phyloP scores from a whole-genome alignment of 1,140 invertebrate genomes.

The Subanguina moxae region DNA sequence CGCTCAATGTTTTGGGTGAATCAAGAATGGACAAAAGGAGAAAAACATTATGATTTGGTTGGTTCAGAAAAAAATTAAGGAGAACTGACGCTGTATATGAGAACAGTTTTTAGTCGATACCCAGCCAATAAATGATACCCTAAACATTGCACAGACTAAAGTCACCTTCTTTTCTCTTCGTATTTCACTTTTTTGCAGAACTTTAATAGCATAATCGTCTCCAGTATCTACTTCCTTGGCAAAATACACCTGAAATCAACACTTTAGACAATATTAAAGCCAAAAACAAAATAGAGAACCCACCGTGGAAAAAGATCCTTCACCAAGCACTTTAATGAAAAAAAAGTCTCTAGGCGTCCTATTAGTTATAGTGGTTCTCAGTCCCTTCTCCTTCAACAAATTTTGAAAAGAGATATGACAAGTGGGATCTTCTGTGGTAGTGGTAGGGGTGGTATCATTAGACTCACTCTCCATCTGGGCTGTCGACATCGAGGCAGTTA shows the following conservation, averaged over 20 bases:
- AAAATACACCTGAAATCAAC: conserved; percentile 32
- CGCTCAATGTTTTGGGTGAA: too few relatives aligned
- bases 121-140: too few relatives aligned
- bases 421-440: neutral
- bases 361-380: conserved; percentile 18
- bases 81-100: too few relatives aligned
- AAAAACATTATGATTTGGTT: too few relatives aligned
- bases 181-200: conserved; percentile 64
- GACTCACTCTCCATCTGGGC: neutral
- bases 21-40: too few relatives aligned
- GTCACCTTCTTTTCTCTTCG: conserved; percentile 81
- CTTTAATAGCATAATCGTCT: conserved; percentile 49
- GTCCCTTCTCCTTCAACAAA: conserved; percentile 1
- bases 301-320: conserved; percentile 63
- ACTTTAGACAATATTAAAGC: neutral
- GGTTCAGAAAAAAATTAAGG: too few relatives aligned
- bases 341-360: conserved; percentile 41
- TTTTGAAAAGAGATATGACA: conserved; percentile 7
- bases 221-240: conserved; percentile 38
- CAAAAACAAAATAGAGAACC: conserved; percentile 62
- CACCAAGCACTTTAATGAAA: conserved; percentile 44
- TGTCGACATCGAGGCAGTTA: neutral
- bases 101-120: too few relatives aligned
- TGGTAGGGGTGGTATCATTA: neutral
- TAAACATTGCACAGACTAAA: neutral